Conservation (phyloP, 2,797 vertebrate genomes). For the Microtus agrestis region DNA sequence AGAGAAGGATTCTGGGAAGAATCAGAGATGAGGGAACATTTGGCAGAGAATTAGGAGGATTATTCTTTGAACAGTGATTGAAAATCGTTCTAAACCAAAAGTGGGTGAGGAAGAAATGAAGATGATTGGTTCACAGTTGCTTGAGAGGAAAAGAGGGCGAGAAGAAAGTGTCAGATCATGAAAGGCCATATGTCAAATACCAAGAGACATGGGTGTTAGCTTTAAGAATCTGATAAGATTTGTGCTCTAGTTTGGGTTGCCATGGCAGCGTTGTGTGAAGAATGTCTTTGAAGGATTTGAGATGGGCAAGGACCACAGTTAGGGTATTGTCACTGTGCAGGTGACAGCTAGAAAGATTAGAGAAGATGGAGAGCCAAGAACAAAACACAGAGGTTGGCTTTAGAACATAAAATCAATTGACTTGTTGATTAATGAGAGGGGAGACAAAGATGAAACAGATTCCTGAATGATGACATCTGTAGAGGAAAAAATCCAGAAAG, state of each 20-base stretch:
- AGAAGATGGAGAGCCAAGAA: neutral
- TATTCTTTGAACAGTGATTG: neutral
- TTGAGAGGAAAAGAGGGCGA: neutral
- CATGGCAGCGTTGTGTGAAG: neutral
- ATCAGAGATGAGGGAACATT: neutral
- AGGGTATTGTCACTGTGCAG: neutral
- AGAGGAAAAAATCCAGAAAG: neutral
- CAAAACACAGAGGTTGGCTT: neutral
- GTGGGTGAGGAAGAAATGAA: neutral
- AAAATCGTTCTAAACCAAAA: neutral
- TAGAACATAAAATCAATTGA: conserved; percentile 26
- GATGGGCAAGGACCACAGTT: neutral
- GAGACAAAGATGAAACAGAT: neutral
- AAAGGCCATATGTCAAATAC: neutral
- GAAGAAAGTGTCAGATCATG: neutral
- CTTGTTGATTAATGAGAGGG: conserved; percentile 19
- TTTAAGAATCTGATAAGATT: neutral
- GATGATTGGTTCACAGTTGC: neutral
- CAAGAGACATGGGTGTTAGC: neutral
- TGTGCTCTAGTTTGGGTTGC: neutral
- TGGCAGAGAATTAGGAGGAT: neutral
- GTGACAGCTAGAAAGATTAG: neutral
- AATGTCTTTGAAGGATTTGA: neutral
- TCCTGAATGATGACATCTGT: neutral
- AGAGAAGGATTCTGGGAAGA: neutral